Percentiles rank a stretch among this genome's conserved stretches.
phyloP scores from a whole-genome alignment of 2,888 invertebrate genomes.

The Noctua janthe region DNA sequence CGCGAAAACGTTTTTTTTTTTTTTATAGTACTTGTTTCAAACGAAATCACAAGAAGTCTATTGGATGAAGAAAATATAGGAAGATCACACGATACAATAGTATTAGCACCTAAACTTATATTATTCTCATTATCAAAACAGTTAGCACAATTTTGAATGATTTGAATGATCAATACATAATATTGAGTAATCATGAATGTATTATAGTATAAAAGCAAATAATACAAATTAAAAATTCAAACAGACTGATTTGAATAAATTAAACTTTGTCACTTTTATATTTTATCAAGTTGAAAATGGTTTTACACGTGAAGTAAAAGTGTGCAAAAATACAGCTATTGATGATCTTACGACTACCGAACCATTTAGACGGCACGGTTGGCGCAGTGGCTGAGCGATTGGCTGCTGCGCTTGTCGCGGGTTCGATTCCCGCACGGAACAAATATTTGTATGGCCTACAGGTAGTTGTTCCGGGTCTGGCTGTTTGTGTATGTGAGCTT shows the following conservation, averaged over 20 bases:
- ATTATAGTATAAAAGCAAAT: slow-evolving; percentile 13
- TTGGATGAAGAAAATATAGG: not conserved
- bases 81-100: slow-evolving; percentile 7
- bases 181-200: slow-evolving; percentile 49
- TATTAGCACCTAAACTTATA: slow-evolving; percentile 22
- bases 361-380: not conserved
- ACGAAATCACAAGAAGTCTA: not conserved
- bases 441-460: no score
- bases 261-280: not conserved
- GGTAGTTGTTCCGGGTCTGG: no score
- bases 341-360: not conserved
- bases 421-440: no score
- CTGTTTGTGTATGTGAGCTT: no score
- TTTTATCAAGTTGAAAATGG: not conserved
- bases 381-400: no score
- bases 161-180: slow-evolving; percentile 32
- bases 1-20: no score
- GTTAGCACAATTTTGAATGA: slow-evolving; percentile 35
- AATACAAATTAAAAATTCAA: slow-evolving; percentile 25
- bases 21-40: not conserved
- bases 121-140: not conserved
- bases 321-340: not conserved
- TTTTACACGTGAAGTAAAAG: not conserved
- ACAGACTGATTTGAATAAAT: not conserved
- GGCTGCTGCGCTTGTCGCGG: no score